Base-by-base conservation (phyloP, 1,140 invertebrate genomes). In the Pissodes strobi region DNA sequence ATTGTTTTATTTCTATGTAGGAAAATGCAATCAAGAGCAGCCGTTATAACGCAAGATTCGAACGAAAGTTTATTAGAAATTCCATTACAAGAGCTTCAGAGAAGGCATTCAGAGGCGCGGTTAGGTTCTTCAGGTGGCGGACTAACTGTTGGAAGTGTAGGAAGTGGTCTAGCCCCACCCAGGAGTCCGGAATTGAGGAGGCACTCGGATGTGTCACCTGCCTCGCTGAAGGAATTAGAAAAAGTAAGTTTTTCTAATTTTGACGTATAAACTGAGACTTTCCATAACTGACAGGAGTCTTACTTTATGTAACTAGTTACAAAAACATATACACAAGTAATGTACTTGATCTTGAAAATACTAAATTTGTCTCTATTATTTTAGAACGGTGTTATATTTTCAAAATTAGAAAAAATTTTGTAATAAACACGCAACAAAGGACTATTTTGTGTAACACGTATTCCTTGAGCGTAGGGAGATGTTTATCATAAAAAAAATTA, bases 191-290 rank as follows among this genome's bases (percentile, higher is more conserved):
- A 93, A 70, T 77, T 91, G 0, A 79, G 90, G 0, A 79, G 91
- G 30, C 91, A 93, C 72, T 92, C 90, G 0, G 91, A 92, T 65
- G 90, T 92, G 0, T 92, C 91, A 13, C 90, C 90, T 0, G 90
- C 90, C 0, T 91, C 89, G 30, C 79, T 92, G 2, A 92, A 92
- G 73, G 90, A 92, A 78, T 80, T 93, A 1, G 91, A 92, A 80
- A 90, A 91, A 84, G 90, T 92, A 63, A 23, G 1, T 38, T 37
- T 19, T 19, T 22, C 9, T 1, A 46, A 10, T 2, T 21, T 17
- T 46, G 9, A 17, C 1, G 15, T 15, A 37, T 37, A 37, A 37
- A n/a, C 9, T 2, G 19, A 1, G 18, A 25, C 1, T 18, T 17
- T 22, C 22, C n/a, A n/a, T n/a, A n/a, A n/a, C n/a, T n/a, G n/a